Base-by-base conservation (phyloP, 1,140 invertebrate species). In the Himalopsyche phryganea region DNA sequence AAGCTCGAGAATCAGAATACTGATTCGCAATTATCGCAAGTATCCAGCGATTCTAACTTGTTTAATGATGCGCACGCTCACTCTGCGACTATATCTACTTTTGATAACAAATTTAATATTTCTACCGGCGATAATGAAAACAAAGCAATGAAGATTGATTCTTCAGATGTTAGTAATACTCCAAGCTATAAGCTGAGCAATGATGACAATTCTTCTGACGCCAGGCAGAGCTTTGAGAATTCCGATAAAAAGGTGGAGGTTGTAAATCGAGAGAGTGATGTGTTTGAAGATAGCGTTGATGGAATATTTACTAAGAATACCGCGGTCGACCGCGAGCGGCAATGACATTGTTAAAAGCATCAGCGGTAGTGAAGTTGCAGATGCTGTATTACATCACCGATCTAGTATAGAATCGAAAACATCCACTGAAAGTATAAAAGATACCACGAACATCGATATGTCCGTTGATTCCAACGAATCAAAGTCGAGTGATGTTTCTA, bases 131-230 rank as follows among this genome's bases (percentile, higher is more conserved):
- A 48, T 48, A 40, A 50, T 44, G 49, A 49, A 11, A 51, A 58
- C 23, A 46, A 36, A 10, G 15, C 41, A 2, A 18, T 13, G 13
- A 58, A 45, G 19, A 19, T 19, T 13, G 36, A 42, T 11, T 41
- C 35, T 20, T 10, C 45, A 1, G 48, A 47, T 10, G 19, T 23
- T 7, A 18, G 17, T 11, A 35, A 45, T 32, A 47, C 40, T 14
- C 36, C 38, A 10, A 28, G 14, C 28, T 50, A 56, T 42, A 63
- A 63, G 32, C 56, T 56, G 13, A 51, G 17, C 7, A 48, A 60
- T 44, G 50, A 55, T 44, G 57, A 63, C 36, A 60, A 63, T 33
- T 60, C 61, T 1, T 52, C 57, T n/a, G 61, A 63, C 35, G 58
- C 61, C 7, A 56, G 61, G 40, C 57, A 63, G 18, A 56, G 20